Evolutionary conservation across 2,888 invertebrate genomes (phyloP), one percentile per base, ranked within the genome.

Genomic region (Mythimna impura): DNA sequence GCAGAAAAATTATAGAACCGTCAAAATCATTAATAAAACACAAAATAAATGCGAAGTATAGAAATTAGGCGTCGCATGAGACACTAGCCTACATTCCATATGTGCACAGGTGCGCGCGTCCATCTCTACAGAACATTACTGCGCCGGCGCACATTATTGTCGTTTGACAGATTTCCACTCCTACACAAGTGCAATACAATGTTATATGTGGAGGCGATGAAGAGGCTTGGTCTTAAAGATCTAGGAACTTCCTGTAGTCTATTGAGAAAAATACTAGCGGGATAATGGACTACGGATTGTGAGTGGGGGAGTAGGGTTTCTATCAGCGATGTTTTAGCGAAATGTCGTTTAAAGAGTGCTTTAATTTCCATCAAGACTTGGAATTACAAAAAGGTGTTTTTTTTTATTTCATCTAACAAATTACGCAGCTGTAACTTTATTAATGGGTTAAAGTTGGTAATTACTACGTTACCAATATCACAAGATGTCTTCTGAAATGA

Each of bases 41-140:
- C 25, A 65, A 43, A 74, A 70, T 64, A 67, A 57, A n/a, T 72
- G 55, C 64, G 2, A 66, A 64, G 52, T 80, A 68, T 66, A 81
- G 81, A 79, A 79, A 81, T 81, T 82, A 80, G 80, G 83, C 62
- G 30, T 75, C 64, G 64, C 78, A 76, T 72, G 76, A 78, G 66
- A 77, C 82, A 74, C 78, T 85, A 86, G 78, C 86, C 77, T 60
- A 76, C 72, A 82, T 85, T 73, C 76, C 74, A 58, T 85, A 78
- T 84, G 81, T 87, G 72, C 76, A 82, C 86, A 86, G 82, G 81
- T 86, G 86, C 64, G 79, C 73, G 76, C 71, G 74, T 73, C 79
- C 81, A 81, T 84, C 80, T 83, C 79, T 79, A 81, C 60, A 36
- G 60, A 61, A 22, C 40, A 22, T 22, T 12, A 61, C n/a, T 82